These are phyloP conservation scores for Halictus rubicundus DNA, from an alignment of 1,140 invertebrate species.

Conservation along the genomic window DNA sequence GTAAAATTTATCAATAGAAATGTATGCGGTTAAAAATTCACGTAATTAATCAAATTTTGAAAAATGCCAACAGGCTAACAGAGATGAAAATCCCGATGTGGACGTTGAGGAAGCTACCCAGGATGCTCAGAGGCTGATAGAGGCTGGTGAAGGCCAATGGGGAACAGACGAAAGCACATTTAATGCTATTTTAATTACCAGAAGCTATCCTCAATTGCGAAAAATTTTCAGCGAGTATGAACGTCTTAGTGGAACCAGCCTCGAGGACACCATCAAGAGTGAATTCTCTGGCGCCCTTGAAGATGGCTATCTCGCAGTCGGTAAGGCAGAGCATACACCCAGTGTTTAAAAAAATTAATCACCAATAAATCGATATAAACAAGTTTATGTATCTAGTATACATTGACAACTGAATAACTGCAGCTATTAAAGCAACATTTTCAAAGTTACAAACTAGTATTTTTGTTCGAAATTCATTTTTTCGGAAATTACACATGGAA, in stretches of 20 bases:
- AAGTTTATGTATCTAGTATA: too few relatives aligned
- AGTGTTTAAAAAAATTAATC: not conserved
- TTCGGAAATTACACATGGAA: too few relatives aligned
- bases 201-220: slow-evolving; percentile 90
- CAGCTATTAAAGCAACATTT: too few relatives aligned
- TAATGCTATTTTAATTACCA: slow-evolving; percentile 89
- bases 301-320: slow-evolving; percentile 92
- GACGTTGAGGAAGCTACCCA: slow-evolving; percentile 85
- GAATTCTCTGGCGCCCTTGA: slow-evolving; percentile 94
- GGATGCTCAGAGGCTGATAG: slow-evolving; percentile 86
- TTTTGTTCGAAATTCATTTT: too few relatives aligned
- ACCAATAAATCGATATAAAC: too few relatives aligned
- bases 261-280: slow-evolving; percentile 92
- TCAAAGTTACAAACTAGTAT: too few relatives aligned
- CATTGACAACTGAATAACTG: too few relatives aligned
- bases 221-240: slow-evolving; percentile 91
- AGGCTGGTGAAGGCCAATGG: slow-evolving; percentile 90
- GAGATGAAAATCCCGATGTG: slow-evolving; percentile 81
- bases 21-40: too few relatives aligned
- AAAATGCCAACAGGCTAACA: slow-evolving; percentile 73
- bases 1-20: slow-evolving; percentile 69
- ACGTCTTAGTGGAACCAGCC: slow-evolving; percentile 87
- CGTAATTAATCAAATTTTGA: not conserved
- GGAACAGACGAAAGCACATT: slow-evolving; percentile 94
- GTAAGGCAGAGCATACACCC: slow-evolving; percentile 80